A percentile compares a stretch with the other conserved stretches of the same genome.
Evolutionary conservation across 2,113 vertebrate genomes (phyloP).

Genomic region (Candoia aspera): DNA sequence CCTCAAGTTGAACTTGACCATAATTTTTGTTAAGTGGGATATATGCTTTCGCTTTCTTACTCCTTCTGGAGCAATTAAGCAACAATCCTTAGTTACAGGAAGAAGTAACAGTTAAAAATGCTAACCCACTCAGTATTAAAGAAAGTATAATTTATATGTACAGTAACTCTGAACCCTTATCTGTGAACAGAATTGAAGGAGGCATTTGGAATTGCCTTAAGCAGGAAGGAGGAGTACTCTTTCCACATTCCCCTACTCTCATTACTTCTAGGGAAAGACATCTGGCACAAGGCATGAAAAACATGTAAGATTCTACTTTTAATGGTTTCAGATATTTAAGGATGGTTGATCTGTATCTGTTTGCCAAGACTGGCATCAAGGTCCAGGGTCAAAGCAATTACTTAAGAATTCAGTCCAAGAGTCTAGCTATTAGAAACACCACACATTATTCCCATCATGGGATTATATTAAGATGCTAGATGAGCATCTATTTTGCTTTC

Average conservation of each 20-base stretch:
- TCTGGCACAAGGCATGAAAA: constrained; percentile 34
- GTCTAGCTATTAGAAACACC: not conserved
- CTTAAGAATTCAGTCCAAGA: not conserved
- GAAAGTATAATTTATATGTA: constrained; percentile 56
- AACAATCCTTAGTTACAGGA: constrained; percentile 42
- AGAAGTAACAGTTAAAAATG: constrained; percentile 38
- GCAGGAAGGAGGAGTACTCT: constrained; percentile 8
- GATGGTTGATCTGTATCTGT: fast-evolving
- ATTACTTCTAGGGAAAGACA: not conserved
- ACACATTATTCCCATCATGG: not conserved
- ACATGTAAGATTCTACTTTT: not conserved
- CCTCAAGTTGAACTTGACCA: constrained; percentile 34
- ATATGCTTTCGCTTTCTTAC: not conserved
- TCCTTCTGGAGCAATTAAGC: constrained; percentile 8
- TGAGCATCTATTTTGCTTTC: not conserved
- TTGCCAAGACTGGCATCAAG: not conserved
- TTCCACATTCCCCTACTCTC: not conserved
- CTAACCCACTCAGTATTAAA: constrained; percentile 30
- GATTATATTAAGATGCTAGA: not conserved
- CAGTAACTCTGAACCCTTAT: constrained; percentile 27
- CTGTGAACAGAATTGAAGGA: constrained; percentile 47
- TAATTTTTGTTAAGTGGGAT: not conserved
- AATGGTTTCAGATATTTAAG: not conserved
- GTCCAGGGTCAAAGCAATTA: not conserved
- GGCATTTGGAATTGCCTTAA: constrained; percentile 17